Evolutionary conservation across 2,888 invertebrate species (phyloP).

Genomic region (Erebia ligea): DNA sequence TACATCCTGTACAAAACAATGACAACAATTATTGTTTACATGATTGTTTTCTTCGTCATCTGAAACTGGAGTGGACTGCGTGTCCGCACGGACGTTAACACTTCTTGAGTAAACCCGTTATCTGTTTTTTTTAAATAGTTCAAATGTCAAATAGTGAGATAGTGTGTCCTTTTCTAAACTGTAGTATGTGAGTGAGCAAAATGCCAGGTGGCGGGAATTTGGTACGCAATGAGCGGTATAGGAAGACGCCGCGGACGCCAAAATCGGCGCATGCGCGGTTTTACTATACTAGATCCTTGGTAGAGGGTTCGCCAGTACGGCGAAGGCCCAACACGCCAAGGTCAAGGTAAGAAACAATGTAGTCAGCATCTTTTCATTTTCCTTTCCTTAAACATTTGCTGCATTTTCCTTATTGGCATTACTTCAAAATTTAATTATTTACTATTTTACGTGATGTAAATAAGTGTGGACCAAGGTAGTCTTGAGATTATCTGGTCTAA

Average conservation of each 20-base stretch:
- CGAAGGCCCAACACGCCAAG: slow-evolving; percentile 47
- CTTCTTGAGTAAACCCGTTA: slow-evolving; percentile 44
- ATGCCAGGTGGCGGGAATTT: slow-evolving; percentile 69
- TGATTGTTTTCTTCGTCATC: slow-evolving; percentile 69
- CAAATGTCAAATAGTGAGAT: slow-evolving; percentile 38
- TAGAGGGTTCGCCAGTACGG: slow-evolving; percentile 53
- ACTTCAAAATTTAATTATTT: slow-evolving; percentile 3
- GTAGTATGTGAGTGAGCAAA: slow-evolving; percentile 54
- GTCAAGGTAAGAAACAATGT: slow-evolving; percentile 54
- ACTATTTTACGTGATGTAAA: not conserved
- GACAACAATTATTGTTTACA: slow-evolving; percentile 75
- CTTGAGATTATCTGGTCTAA: not conserved
- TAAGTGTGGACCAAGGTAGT: not conserved
- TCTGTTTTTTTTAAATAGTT: slow-evolving; percentile 40
- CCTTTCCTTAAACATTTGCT: slow-evolving; percentile 5
- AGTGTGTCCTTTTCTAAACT: slow-evolving; percentile 28
- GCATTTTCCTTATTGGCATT: slow-evolving; percentile 6
- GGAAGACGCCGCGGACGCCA: slow-evolving; percentile 60
- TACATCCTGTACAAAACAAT: slow-evolving; percentile 51
- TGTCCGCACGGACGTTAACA: slow-evolving; percentile 56
- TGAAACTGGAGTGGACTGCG: slow-evolving; percentile 49
- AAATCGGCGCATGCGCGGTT: slow-evolving; percentile 63
- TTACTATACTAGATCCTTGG: slow-evolving; percentile 67
- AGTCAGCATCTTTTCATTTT: slow-evolving; percentile 9
- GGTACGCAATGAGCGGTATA: slow-evolving; percentile 61